Conservation (phyloP, 2,888 invertebrate species). For the Leucophora obtusa region DNA sequence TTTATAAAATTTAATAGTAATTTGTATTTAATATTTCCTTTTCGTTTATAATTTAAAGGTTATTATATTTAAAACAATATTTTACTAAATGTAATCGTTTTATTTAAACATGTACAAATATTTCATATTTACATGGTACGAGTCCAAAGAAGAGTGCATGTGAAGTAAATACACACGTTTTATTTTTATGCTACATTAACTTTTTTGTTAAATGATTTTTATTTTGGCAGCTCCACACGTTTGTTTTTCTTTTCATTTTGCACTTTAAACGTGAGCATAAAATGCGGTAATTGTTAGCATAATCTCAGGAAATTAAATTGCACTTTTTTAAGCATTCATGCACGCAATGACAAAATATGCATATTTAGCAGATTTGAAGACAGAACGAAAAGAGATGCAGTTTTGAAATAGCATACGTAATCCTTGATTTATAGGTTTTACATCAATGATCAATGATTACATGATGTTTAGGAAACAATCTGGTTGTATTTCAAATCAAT, state of each 20-base stretch:
- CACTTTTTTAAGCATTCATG: slow-evolving; percentile 7
- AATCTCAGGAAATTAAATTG: slow-evolving; percentile 41
- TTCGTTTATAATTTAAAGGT: slow-evolving; percentile 37
- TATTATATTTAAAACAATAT: slow-evolving; percentile 57
- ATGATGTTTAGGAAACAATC: too few relatives aligned
- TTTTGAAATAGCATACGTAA: neutral
- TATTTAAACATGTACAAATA: neutral
- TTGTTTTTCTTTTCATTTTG: slow-evolving; percentile 28
- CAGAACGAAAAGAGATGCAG: slow-evolving; percentile 4
- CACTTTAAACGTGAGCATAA: slow-evolving; percentile 51
- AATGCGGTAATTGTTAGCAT: slow-evolving; percentile 53
- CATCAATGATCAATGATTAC: too few relatives aligned
- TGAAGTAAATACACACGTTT: neutral
- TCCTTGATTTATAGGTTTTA: neutral
- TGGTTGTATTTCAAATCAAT: too few relatives aligned
- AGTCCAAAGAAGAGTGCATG: too few relatives aligned
- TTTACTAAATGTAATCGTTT: slow-evolving; percentile 21
- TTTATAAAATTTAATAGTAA: slow-evolving; percentile 19
- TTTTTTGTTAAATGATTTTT: slow-evolving; percentile 38
- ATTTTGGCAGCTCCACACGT: slow-evolving; percentile 58
- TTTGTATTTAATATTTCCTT: slow-evolving; percentile 3
- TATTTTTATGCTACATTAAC: slow-evolving; percentile 63
- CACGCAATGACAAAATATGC: slow-evolving; percentile 2
- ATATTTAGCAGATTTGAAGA: slow-evolving; percentile 1
- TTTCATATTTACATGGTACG: too few relatives aligned